Conservation (phyloP, 2,113 vertebrate genomes). For the Pristiophorus japonicus region DNA sequence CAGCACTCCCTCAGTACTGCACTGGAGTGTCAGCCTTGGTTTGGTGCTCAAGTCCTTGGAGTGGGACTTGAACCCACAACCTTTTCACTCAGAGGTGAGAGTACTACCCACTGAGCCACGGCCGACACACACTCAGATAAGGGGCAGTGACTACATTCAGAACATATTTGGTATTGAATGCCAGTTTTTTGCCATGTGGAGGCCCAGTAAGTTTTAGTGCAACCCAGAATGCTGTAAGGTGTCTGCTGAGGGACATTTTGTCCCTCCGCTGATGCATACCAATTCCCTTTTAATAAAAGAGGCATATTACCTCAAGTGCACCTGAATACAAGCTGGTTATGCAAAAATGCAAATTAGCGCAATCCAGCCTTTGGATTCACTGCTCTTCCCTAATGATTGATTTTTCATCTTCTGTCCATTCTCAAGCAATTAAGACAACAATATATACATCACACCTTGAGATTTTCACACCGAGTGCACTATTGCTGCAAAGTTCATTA, state of each 20-base stretch:
- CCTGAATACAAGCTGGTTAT: not conserved
- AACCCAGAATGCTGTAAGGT: not conserved
- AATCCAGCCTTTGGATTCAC: not conserved
- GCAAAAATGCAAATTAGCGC: too few relatives aligned
- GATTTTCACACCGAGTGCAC: not conserved
- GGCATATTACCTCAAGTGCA: not conserved
- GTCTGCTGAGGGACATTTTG: not conserved
- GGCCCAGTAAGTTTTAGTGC: not conserved
- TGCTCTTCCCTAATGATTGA: not conserved
- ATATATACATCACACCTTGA: not conserved
- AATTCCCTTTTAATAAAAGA: not conserved
- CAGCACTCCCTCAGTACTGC: not conserved
- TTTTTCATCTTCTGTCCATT: not conserved
- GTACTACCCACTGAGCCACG: not conserved
- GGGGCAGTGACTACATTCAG: not conserved
- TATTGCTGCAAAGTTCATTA: not conserved
- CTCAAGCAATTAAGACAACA: not conserved
- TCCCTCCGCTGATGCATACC: not conserved
- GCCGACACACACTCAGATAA: not conserved
- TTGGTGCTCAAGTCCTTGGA: not conserved
- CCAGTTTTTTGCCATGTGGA: not conserved
- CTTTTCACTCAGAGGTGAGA: too few relatives aligned
- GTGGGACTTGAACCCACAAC: not conserved
- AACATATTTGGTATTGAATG: not conserved
- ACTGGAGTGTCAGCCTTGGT: not conserved